These are phyloP conservation scores for human DNA, from an alignment of 2,113 vertebrate species.

Conservation along the genomic window DNA sequence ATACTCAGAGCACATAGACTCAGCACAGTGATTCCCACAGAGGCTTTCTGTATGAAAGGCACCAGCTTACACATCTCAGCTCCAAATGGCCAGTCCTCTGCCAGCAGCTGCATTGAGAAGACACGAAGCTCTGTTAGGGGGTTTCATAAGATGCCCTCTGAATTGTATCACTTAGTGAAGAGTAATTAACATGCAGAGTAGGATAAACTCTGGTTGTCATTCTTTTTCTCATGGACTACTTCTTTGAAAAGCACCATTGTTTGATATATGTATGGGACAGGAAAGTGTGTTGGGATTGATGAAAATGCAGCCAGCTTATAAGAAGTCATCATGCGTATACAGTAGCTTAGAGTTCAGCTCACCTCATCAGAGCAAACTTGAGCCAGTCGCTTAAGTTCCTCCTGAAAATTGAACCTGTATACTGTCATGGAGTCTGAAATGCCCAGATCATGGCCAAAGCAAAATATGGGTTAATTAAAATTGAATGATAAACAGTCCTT, in stretches of 20 bases:
- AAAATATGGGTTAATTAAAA: not conserved
- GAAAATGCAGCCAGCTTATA: not conserved
- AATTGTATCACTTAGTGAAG: not conserved
- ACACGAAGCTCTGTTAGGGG: conserved; percentile 40
- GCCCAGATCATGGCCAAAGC: not conserved
- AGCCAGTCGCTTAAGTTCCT: not conserved
- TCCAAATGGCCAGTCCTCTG: conserved; percentile 95
- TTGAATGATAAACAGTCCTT: not conserved
- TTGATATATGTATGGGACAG: not conserved
- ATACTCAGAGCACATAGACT: conserved; percentile 95
- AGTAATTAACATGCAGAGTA: not conserved
- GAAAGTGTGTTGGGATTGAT: not conserved
- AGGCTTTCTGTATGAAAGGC: conserved; percentile 95
- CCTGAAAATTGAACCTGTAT: not conserved
- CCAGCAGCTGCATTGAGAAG: conserved; percentile 88
- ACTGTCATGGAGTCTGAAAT: not conserved
- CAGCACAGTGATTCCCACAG: conserved; percentile 94
- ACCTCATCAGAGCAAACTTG: not conserved
- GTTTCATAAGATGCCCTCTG: not conserved
- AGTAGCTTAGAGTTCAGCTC: not conserved
- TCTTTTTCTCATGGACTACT: not conserved
- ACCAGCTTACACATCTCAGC: conserved; percentile 93
- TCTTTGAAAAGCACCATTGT: conserved; percentile 23
- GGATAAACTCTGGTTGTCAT: not conserved
- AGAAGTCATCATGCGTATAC: not conserved